Evolutionary conservation across 2,113 vertebrate species (phyloP), one percentile per base, ranked within the genome.

Genomic region (Choloepus hoffmanni): DNA sequence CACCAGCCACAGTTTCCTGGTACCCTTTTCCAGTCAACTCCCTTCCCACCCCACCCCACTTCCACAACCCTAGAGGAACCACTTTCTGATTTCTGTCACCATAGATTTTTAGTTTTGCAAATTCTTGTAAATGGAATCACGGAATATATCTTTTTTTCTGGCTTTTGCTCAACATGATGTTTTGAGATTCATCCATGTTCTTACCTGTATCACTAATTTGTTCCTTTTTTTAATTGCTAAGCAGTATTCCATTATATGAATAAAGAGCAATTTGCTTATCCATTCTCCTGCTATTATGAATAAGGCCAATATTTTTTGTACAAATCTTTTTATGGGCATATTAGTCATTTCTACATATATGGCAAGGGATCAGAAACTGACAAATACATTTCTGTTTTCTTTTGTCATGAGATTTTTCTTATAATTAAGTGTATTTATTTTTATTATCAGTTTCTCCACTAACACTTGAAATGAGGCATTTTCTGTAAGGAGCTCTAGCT

Each of bases 331-430:
- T 36, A 79, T 58, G 43, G 45, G 16, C 30, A 55, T 60, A 76
- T 81, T 84, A 74, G 18, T 65, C 19, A 85, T 79, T 78, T 95
- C 43, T 62, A 79, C 45, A 43, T 62, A 92, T 23, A 74, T 12
- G 67, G 28, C 50, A 84, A 68, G 28, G n/a, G 40, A 74, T 87
- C 63, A 91, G 77, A 60, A 96, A 81, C 43, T 58, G 72, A 85
- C 87, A 90, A 70, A 67, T 55, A 95, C 12, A 81, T 63, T 87
- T 87, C 78, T 65, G 28, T 21, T 58, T 91, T 60, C 26, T 67
- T 28, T 85, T 45, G 14, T 87, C 26, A 36, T 8, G 72, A 58
- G 63, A 76, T 43, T 53, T 92, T 92, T 63, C 65, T 85, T 82
- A 78, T 5, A 81, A 30, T 84, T 81, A 83, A 43, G 5, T 79